Evolutionary conservation across 2,113 vertebrate genomes (phyloP), one percentile per base, ranked within the genome.

Genomic region (Chroicocephalus ridibundus): DNA sequence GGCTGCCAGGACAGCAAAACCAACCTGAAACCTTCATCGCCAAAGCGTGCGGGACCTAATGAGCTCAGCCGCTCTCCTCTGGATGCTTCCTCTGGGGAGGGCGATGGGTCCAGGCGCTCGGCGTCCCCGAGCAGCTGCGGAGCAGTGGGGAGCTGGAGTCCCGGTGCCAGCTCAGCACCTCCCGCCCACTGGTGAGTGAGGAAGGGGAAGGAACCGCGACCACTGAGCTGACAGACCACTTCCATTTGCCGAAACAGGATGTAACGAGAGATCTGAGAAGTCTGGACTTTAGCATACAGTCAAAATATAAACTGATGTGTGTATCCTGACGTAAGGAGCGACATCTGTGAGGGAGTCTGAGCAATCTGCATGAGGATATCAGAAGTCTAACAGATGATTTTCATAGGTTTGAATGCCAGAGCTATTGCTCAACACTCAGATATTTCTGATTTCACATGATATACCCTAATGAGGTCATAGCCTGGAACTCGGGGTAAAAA

Each of bases 381-480:
- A 76, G 82, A 88, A 84, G 81, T 82, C 74, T 86, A 92, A 84
- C 77, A 97, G 86, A 91, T 94, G 60, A 95, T 71, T 88, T 95
- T 75, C 80, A 61, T 61, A 96, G 82, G 92, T 92, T 42, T 82
- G 86, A 70, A 91, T 82, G 69, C 92, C 96, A 92, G 80, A 88
- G 24, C 10, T 61, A 57, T 96, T 96, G 91, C 74, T 96, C 91
- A 96, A 85, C 57, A n/a, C 60, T 91, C 61, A 82, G 57, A 82
- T 75, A 77, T 91, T 81, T 94, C 91, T 94, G 78, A 95, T 96
- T 97, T 95, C 93, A 69, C 44, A 85, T 62, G 86, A 94, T 95
- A 92, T 87, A 69, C 27, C 27, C 36, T 91, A 87, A 92, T 93
- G 88, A 94, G 61, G 74, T 94, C 94, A 87, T 27, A 95, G 65